Conservation (phyloP, 2,888 invertebrate species). For the Diogma glabrata region DNA sequence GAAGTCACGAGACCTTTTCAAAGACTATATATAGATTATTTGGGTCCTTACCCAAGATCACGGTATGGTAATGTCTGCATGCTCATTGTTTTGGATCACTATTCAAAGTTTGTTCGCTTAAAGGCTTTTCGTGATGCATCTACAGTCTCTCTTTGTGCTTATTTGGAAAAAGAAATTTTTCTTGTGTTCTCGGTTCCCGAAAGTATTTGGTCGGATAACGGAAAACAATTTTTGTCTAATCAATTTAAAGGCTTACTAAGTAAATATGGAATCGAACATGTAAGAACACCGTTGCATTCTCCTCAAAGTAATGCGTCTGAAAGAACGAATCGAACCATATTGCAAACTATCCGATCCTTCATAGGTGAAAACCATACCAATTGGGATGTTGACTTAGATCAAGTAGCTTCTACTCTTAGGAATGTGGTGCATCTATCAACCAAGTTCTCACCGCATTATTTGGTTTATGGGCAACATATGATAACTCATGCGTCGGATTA, state of each 20-base stretch:
- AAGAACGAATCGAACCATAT: slow-evolving; percentile 22
- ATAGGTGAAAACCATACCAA: slow-evolving; percentile 15
- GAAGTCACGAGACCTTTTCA: too few species aligned
- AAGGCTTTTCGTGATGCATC: too few species aligned
- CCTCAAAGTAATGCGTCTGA: slow-evolving; percentile 26
- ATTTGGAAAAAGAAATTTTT: too few species aligned
- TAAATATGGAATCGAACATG: slow-evolving; percentile 11
- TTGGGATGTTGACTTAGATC: slow-evolving; percentile 21
- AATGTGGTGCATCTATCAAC: slow-evolving; percentile 22
- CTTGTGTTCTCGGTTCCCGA: too few species aligned
- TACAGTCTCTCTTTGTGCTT: too few species aligned
- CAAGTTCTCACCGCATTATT: slow-evolving; percentile 20
- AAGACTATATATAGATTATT: too few species aligned
- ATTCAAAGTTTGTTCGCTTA: too few species aligned
- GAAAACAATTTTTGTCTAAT: slow-evolving; percentile 16
- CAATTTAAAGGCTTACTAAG: slow-evolving; percentile 10
- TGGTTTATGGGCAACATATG: slow-evolving; percentile 20
- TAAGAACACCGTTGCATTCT: slow-evolving; percentile 21
- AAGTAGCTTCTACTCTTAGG: slow-evolving; percentile 21
- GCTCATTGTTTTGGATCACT: too few species aligned
- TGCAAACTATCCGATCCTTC: slow-evolving; percentile 23
- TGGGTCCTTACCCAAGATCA: too few species aligned
- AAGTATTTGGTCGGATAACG: slow-evolving; percentile 19
- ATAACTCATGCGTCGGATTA: slow-evolving; percentile 9
- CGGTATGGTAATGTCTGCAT: too few species aligned